These are phyloP conservation scores for Tetrao urogallus DNA, from an alignment of 2,113 vertebrate genomes.

Conservation along the genomic window DNA sequence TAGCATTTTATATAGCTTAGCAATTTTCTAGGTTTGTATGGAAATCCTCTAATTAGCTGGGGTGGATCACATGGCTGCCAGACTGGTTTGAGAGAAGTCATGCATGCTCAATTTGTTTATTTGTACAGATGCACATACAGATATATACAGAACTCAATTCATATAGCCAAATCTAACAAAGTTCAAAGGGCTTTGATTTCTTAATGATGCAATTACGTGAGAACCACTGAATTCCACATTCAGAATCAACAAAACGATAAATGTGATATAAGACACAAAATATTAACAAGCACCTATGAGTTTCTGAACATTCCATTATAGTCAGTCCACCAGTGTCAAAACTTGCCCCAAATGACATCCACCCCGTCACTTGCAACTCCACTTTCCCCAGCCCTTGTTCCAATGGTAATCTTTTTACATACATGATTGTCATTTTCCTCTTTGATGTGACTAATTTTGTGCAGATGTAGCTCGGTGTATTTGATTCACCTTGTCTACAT, in stretches of 20 bases:
- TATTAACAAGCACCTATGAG: background rate
- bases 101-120: background rate
- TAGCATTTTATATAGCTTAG: background rate
- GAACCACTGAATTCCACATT: background rate
- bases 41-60: background rate
- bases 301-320: background rate
- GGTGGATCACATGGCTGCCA: background rate
- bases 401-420: no score
- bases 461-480: background rate
- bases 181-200: background rate
- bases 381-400: background rate
- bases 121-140: background rate
- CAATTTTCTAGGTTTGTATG: background rate
- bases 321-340: background rate
- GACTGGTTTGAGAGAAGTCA: background rate
- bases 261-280: background rate
- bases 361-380: fast-evolving
- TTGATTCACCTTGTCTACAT: background rate
- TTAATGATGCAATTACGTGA: background rate
- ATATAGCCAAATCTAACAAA: background rate
- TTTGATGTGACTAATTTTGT: background rate
- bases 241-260: background rate
- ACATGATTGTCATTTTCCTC: background rate
- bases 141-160: no score
- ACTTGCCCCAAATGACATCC: background rate